phyloP scores from a whole-genome alignment of 2,113 vertebrate species.

The Agapornis roseicollis region DNA sequence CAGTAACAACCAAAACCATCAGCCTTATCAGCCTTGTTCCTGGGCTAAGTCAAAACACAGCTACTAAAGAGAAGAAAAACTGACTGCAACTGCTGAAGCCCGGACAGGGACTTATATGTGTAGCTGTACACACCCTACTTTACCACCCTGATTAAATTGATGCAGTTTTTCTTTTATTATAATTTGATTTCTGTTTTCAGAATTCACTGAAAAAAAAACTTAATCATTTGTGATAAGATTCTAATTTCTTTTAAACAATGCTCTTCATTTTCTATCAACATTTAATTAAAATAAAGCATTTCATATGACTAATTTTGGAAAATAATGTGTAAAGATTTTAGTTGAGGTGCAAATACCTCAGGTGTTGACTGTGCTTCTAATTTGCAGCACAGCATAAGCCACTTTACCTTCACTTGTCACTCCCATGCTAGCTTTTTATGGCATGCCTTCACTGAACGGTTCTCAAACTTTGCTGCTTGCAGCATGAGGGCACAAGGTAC shows the following conservation, averaged over 20 bases:
- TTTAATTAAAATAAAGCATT: neutral
- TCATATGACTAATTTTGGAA: neutral
- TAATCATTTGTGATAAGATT: fast-evolving
- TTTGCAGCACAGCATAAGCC: neutral
- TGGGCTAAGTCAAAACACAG: too few relatives aligned
- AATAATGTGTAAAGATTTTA: neutral
- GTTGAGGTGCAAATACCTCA: neutral
- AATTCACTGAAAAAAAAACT: neutral
- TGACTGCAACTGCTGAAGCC: too few relatives aligned
- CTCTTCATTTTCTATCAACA: neutral
- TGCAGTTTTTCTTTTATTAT: neutral
- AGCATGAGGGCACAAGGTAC: neutral
- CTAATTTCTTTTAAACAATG: neutral
- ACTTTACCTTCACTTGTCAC: neutral
- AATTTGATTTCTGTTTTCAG: neutral
- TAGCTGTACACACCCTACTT: neutral
- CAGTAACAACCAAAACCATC: too few relatives aligned
- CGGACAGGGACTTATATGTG: too few relatives aligned
- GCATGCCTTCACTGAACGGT: neutral
- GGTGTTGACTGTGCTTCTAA: neutral
- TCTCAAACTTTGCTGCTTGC: neutral
- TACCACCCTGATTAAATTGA: neutral
- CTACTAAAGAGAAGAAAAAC: too few relatives aligned
- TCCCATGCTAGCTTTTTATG: neutral
- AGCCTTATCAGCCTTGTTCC: too few relatives aligned